Evolutionary conservation across 2,797 vertebrate genomes (phyloP).

Genomic region (Phoxinus dragarum): DNA sequence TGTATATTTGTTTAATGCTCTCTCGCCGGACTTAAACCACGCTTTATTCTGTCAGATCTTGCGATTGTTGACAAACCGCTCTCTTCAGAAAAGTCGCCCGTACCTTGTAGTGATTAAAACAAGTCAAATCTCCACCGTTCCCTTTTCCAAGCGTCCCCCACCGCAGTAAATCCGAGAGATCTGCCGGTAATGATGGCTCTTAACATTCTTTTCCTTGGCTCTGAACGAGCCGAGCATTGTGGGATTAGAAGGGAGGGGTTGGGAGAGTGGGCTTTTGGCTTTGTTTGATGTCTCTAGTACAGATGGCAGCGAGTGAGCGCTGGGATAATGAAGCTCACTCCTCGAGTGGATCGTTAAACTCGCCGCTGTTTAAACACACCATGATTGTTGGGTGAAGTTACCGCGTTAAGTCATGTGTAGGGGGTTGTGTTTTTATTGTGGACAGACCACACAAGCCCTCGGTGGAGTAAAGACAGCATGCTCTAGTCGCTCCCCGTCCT

Average conservation of each 20-base stretch:
- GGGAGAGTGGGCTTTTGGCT: constrained; percentile 3
- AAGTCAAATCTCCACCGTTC: constrained; percentile 24
- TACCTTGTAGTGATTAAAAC: constrained; percentile 44
- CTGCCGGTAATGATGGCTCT: constrained; percentile 56
- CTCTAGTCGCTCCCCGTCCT: not conserved
- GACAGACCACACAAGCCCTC: constrained; percentile 35
- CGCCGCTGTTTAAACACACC: constrained; percentile 27
- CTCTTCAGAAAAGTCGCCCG: constrained; percentile 33
- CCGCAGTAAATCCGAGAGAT: constrained; percentile 41
- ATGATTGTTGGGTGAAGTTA: constrained; percentile 37
- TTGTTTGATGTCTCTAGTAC: constrained; percentile 50
- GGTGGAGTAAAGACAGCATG: constrained; percentile 7
- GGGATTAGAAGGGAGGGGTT: constrained; percentile 43
- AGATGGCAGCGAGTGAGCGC: constrained; percentile 38
- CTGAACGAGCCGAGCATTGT: constrained; percentile 23
- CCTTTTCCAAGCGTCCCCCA: constrained; percentile 23
- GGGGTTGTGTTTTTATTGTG: constrained; percentile 30
- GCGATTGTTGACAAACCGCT: constrained; percentile 48
- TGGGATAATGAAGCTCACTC: constrained; percentile 50
- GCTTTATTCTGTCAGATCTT: constrained; percentile 32
- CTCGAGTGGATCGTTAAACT: constrained; percentile 54
- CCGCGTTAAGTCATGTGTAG: constrained; percentile 28
- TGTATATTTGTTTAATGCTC: constrained; percentile 16
- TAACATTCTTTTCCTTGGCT: constrained; percentile 56
- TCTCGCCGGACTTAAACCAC: constrained; percentile 25